Evolutionary conservation across 2,113 vertebrate genomes (phyloP).

Genomic region (Todiramphus chloris): DNA sequence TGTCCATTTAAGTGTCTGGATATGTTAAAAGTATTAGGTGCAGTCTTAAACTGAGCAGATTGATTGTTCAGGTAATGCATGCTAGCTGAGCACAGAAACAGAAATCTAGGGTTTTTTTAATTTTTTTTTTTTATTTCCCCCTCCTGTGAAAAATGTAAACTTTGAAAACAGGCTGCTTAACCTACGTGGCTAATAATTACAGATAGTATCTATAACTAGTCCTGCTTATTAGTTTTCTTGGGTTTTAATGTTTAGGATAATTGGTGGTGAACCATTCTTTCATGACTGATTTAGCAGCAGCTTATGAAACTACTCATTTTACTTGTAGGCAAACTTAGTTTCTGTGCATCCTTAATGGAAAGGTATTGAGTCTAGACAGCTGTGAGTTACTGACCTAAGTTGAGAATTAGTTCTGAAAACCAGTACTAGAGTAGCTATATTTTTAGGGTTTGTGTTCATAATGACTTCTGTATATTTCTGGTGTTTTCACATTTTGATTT

Average conservation of each 20-base stretch:
- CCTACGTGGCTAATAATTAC: not conserved
- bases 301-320: not conserved
- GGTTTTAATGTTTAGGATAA: not conserved
- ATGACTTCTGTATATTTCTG: not conserved
- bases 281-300: not conserved
- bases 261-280: not conserved
- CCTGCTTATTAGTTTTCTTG: not conserved
- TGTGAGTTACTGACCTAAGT: not conserved
- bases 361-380: not conserved
- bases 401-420: not conserved
- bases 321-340: not conserved
- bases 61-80: not conserved
- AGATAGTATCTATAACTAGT: not conserved
- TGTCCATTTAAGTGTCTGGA: not conserved
- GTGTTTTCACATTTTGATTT: not conserved
- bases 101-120: not conserved
- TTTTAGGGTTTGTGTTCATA: not conserved
- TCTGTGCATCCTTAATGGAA: not conserved
- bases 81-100: not conserved
- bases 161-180: not conserved
- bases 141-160: not conserved
- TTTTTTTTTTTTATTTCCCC: no score
- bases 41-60: not conserved
- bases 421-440: not conserved
- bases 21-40: not conserved